Percentiles rank a stretch among this genome's conserved stretches.
Conservation (phyloP, 2,888 invertebrate species). For the Nasonia oneida region DNA sequence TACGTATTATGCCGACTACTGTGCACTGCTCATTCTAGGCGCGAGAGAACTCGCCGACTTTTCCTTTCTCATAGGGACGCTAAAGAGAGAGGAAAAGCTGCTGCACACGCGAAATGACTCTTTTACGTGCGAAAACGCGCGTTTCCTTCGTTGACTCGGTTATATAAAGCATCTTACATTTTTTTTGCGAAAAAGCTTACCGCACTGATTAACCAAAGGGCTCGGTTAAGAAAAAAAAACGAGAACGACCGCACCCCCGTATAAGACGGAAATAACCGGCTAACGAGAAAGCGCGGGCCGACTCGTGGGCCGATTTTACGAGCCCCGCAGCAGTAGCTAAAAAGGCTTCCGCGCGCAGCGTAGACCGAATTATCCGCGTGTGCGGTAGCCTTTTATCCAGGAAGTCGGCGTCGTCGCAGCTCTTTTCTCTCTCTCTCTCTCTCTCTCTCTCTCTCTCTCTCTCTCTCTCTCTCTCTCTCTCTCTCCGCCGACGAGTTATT, state of each 20-base stretch:
- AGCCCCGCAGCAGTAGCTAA: neutral
- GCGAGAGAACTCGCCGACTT: conserved; percentile 49
- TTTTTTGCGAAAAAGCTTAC: neutral
- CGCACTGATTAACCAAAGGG: neutral
- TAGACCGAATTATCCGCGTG: conserved; percentile 52
- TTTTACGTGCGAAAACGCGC: conserved; percentile 38
- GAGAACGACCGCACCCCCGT: neutral
- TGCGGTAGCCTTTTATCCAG: conserved; percentile 63
- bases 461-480: too few relatives aligned
- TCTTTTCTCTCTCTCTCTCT: conserved; percentile 44
- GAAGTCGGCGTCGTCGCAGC: conserved; percentile 63
- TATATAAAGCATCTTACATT: neutral
- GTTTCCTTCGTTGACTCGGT: neutral
- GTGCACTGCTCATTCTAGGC: neutral
- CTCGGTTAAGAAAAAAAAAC: neutral
- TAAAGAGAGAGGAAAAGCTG: conserved; percentile 24
- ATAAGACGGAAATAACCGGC: conserved; percentile 46
- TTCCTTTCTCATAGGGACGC: conserved; percentile 54
- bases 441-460: too few relatives aligned
- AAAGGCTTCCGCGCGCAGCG: conserved; percentile 13
- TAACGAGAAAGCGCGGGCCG: conserved; percentile 28
- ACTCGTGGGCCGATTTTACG: conserved; percentile 51
- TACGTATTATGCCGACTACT: neutral
- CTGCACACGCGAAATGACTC: conserved; percentile 38
- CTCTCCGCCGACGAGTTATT: conserved; percentile 59